Evolutionary conservation across 2,888 invertebrate genomes (phyloP), one percentile per base, ranked within the genome.

Genomic region (Ochlodes sylvanus): DNA sequence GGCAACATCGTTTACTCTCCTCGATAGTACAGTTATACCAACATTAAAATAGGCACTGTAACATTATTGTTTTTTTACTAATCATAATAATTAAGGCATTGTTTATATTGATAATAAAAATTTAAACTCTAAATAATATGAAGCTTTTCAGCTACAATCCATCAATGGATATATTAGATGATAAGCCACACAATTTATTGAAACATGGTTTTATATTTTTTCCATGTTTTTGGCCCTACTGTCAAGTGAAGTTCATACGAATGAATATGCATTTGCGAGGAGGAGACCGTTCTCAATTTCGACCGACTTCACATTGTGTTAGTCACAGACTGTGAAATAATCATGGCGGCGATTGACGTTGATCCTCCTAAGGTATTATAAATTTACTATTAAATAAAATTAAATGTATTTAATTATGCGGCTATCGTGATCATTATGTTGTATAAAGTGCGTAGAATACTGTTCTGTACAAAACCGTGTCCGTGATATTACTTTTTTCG

Each of bases 311-410:
- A 77, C 61, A 75, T 71, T 57, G 68, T 61, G 72, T 78, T 76
- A 84, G 80, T 86, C 85, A 87, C 68, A 69, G 72, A 70, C 55
- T 70, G 85, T 87, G 88, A 84, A 83, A 82, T 85, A 92, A 94
- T 94, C 87, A 95, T 95, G 95, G 95, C 95, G 87, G 94, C 95
- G 77, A 90, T 93, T 73, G 93, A 93, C 77, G 90, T 91, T 75
- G 93, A 93, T 76, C 78, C 80, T 74, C 85, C 86, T 58, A 93
- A 93, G 89, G 93, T 93, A 83, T 90, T 67, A 1, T 87, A 85
- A 79, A 75, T 73, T 74, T 72, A 63, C 44, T 76, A 71, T 56
- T 17, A 63, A n/a, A 42, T 19, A 42, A 5, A 44, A 54, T 52
- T 60, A 9, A 54, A 64, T 10, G 14, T 42, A n/a, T 12, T 17